Percentiles rank a stretch among this genome's conserved stretches.
Conservation (phyloP, 2,113 vertebrate genomes). For the Pteruthius melanotis region DNA sequence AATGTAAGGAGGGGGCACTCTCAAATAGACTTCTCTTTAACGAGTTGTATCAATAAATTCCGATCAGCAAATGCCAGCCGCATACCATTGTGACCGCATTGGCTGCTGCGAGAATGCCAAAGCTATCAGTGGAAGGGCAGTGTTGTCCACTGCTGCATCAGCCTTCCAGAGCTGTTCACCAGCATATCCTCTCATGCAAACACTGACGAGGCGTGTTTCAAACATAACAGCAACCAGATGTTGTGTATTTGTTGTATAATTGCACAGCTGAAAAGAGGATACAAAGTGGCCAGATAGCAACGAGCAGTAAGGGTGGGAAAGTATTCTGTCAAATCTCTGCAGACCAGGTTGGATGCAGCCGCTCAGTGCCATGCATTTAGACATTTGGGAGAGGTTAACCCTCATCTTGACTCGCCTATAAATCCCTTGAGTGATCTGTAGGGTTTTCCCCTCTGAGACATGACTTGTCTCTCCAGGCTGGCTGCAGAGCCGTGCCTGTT, state of each 20-base stretch:
- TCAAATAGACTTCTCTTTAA: not conserved
- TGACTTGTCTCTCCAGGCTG: not conserved
- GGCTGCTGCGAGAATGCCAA: not conserved
- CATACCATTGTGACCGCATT: not conserved
- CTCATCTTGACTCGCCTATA: not conserved
- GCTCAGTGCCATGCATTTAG: not conserved
- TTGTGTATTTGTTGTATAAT: not conserved
- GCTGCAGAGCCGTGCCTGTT: not conserved
- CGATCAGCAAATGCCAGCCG: not conserved
- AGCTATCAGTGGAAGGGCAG: not conserved
- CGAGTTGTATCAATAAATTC: not conserved
- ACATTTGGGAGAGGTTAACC: not conserved
- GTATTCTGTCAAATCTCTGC: not conserved
- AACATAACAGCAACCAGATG: not conserved
- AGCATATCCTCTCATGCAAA: not conserved
- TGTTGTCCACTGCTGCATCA: not conserved
- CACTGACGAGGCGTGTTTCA: not conserved
- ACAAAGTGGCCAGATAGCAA: not conserved
- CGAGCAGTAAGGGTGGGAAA: not conserved
- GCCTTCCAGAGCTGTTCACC: not conserved
- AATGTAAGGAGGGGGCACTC: not conserved
- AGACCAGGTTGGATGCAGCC: not conserved
- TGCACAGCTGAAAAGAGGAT: not conserved
- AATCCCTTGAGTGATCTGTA: not conserved
- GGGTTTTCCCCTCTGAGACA: accelerated